These are phyloP conservation scores for Scaptomyza graminum DNA, from an alignment of 1,140 invertebrate species.

Conservation along the genomic window DNA sequence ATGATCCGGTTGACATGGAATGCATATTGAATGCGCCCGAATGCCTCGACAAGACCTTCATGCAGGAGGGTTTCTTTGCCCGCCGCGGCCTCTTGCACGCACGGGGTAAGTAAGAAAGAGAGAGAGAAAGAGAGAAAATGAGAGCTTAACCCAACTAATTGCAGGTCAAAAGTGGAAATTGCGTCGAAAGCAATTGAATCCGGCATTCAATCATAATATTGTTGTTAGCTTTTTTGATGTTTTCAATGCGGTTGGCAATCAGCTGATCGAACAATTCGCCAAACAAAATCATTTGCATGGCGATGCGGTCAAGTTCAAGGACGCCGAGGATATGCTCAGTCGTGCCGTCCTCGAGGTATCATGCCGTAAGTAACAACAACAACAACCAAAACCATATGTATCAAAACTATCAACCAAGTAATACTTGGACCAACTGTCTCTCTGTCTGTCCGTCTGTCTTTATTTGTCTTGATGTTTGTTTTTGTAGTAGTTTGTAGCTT, in stretches of 20 bases:
- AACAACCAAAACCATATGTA: background rate
- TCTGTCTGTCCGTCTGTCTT: background rate
- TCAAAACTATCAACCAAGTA: background rate
- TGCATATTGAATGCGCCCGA: constrained; percentile 72
- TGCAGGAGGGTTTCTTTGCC: constrained; percentile 79
- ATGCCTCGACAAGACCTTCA: constrained; percentile 75
- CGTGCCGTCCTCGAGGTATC: constrained; percentile 76
- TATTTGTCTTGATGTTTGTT: background rate
- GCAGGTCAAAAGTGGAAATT: constrained; percentile 74
- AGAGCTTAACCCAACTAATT: background rate
- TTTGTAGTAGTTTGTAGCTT: background rate
- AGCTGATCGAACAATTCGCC: constrained; percentile 63
- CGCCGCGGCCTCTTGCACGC: constrained; percentile 70
- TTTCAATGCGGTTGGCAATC: constrained; percentile 74
- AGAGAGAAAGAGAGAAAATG: too few species aligned
- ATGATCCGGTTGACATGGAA: constrained; percentile 76
- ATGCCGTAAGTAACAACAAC: constrained; percentile 73
- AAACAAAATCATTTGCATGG: constrained; percentile 48
- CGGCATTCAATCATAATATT: constrained; percentile 75
- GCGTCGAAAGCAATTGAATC: constrained; percentile 76
- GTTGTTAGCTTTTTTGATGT: constrained; percentile 74
- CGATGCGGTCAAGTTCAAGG: constrained; percentile 54
- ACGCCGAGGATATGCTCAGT: constrained; percentile 75
- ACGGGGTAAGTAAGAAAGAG: constrained; percentile 36
- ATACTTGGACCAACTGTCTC: background rate